phyloP scores from a whole-genome alignment of 2,797 vertebrate genomes.

The Anisognathus igniventris region DNA sequence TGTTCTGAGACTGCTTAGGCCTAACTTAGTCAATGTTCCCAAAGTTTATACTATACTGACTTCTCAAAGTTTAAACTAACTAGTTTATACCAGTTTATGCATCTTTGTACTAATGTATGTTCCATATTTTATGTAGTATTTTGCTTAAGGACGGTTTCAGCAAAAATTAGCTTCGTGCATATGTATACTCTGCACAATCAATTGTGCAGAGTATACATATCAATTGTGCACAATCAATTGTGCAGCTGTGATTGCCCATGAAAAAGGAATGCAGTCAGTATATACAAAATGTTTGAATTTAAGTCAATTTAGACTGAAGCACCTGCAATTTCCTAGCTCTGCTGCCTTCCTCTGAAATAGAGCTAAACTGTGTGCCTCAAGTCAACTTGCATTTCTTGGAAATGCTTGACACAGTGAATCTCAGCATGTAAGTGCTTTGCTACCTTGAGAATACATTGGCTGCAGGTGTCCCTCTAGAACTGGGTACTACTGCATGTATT shows the following conservation, averaged over 20 bases:
- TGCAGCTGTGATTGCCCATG: background rate
- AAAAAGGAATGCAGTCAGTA: background rate
- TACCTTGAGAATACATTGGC: background rate
- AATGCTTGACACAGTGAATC: background rate
- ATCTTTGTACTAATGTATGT: accelerated
- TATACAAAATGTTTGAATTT: background rate
- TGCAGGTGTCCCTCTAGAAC: background rate
- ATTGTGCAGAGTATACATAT: background rate
- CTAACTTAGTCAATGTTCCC: background rate
- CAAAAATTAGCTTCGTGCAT: background rate
- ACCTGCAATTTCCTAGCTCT: background rate
- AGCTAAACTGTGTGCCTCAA: background rate
- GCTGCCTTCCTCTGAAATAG: background rate
- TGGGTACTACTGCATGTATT: background rate
- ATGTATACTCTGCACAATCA: background rate
- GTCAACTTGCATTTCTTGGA: background rate
- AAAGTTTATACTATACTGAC: background rate
- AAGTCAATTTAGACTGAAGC: background rate
- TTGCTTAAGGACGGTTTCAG: background rate
- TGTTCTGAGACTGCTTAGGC: background rate
- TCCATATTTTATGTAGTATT: background rate
- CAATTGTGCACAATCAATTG: background rate
- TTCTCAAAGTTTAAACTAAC: background rate
- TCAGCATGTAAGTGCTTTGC: background rate
- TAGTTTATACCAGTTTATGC: background rate